Percentiles rank a stretch among this genome's conserved stretches.
These are phyloP conservation scores for Halocynthia roretzi DNA, from an alignment of 23 tunicate species.

Conservation along the genomic window DNA sequence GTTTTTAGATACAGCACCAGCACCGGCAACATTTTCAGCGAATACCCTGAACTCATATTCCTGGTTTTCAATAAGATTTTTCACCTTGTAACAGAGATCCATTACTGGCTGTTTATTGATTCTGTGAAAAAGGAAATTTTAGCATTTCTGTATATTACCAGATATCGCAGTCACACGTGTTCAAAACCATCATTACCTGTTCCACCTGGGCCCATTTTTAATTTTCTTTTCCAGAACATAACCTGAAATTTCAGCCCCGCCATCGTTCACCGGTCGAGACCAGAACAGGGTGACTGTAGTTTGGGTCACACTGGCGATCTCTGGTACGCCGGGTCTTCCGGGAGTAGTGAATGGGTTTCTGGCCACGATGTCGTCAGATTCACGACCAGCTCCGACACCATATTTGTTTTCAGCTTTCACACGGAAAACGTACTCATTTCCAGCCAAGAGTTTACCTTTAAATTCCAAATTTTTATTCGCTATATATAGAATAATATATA, in stretches of 20 bases:
- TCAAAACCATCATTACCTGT: conserved; percentile 7
- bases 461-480: neutral
- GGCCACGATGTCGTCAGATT: conserved; percentile 65
- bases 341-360: conserved; percentile 71
- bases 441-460: conserved; percentile 39
- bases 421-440: conserved; percentile 91
- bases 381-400: conserved; percentile 70
- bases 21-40: conserved; percentile 86
- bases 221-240: conserved; percentile 77
- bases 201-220: conserved; percentile 54
- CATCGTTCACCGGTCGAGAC: conserved; percentile 73
- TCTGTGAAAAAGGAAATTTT: neutral
- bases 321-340: conserved; percentile 26
- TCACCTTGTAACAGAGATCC: conserved; percentile 54
- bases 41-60: conserved; percentile 85
- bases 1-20: conserved; percentile 38
- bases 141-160: too few species aligned
- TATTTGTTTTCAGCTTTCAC: conserved; percentile 91
- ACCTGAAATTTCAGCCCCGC: conserved; percentile 79
- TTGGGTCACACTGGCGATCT: conserved; percentile 58
- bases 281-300: conserved; percentile 66
- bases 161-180: neutral
- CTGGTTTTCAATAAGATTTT: conserved; percentile 48
- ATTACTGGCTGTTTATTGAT: conserved; percentile 43
- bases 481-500: neutral